A percentile compares a stretch with the other conserved stretches of the same genome.
Evolutionary conservation across 2,113 vertebrate species (phyloP).

Genomic region (Phyllostomus hastatus): DNA sequence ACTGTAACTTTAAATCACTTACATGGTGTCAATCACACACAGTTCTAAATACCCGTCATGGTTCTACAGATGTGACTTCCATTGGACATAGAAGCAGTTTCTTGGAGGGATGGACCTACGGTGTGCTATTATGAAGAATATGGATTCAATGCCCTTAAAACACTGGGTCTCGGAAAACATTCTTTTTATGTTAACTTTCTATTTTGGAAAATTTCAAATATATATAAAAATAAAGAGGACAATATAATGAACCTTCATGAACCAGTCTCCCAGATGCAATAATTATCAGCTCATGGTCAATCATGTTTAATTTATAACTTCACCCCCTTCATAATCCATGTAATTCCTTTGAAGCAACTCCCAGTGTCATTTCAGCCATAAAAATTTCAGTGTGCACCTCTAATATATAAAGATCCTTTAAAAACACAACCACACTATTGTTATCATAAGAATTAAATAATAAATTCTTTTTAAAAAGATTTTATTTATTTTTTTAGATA

Average conservation of each 20-base stretch:
- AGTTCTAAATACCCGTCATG: not conserved
- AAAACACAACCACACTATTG: not conserved
- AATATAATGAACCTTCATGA: not conserved
- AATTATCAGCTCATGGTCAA: not conserved
- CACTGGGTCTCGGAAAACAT: not conserved
- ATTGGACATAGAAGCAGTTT: not conserved
- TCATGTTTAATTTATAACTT: not conserved
- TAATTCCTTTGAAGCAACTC: not conserved
- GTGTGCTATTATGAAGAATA: not conserved
- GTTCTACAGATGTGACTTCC: not conserved
- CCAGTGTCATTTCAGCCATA: not conserved
- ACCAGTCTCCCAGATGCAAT: not conserved
- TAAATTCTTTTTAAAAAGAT: not conserved
- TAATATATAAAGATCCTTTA: not conserved
- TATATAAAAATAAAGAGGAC: not conserved
- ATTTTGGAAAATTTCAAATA: constrained; percentile 47
- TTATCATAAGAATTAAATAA: not conserved
- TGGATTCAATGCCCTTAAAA: not conserved
- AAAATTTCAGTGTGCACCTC: not conserved
- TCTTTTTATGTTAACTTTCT: not conserved
- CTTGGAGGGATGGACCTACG: not conserved
- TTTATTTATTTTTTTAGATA: too few species aligned
- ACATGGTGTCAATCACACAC: not conserved
- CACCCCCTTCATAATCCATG: not conserved
- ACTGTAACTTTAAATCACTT: not conserved